A percentile compares a stretch with the other conserved stretches of the same genome.
These are phyloP conservation scores for Latrodectus geometricus DNA, from an alignment of 1,140 invertebrate species.

Conservation along the genomic window DNA sequence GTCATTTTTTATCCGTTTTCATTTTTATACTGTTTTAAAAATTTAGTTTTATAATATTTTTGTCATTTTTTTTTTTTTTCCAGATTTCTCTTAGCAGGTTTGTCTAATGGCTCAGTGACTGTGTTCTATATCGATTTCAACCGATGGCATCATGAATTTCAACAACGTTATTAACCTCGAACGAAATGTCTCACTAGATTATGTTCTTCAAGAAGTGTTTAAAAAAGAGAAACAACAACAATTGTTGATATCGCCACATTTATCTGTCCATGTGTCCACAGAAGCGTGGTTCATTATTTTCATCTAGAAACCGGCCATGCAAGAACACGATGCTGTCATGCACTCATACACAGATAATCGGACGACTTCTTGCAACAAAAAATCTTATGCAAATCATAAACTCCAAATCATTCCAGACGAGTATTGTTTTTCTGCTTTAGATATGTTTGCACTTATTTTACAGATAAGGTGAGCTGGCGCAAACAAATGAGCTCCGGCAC, in stretches of 20 bases:
- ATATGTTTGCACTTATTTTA: conserved; percentile 49
- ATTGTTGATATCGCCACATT: conserved; percentile 14
- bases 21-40: no score
- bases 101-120: conserved; percentile 96
- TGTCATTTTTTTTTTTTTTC: conserved; percentile 67
- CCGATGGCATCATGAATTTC: conserved; percentile 98
- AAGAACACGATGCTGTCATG: conserved; percentile 41
- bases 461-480: conserved; percentile 15
- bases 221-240: neutral
- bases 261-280: conserved; percentile 15
- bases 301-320: conserved; percentile 53
- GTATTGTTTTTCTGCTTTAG: conserved; percentile 29
- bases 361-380: conserved; percentile 13
- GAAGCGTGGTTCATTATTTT: conserved; percentile 13
- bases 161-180: conserved; percentile 76
- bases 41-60: neutral
- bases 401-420: conserved; percentile 36
- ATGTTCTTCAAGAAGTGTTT: conserved; percentile 24
- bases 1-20: neutral
- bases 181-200: neutral
- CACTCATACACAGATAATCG: conserved; percentile 40
- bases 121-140: conserved; percentile 99
- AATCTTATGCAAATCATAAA: conserved; percentile 49
- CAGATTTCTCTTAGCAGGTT: conserved; percentile 94
- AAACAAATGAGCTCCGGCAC: conserved; percentile 46